Conservation (phyloP, 2,888 invertebrate species). For the Drosophila algonquin region DNA sequence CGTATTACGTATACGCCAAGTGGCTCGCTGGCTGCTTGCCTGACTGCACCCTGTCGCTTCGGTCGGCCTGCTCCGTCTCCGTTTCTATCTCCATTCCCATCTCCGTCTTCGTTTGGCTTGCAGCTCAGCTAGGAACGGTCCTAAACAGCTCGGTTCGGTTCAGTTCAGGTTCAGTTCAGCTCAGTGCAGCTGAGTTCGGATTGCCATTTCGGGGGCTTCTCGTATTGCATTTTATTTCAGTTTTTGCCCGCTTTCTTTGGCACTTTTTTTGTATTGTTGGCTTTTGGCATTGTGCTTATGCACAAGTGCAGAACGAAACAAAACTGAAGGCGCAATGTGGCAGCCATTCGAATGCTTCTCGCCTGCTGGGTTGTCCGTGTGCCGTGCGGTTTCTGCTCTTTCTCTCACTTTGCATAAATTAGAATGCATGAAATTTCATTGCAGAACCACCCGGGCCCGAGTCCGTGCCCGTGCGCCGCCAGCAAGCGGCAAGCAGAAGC, state of each 20-base stretch:
- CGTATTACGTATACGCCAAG: constrained; percentile 75
- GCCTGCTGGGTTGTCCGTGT: constrained; percentile 17
- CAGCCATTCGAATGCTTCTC: constrained; percentile 39
- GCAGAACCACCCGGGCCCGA: constrained; percentile 17
- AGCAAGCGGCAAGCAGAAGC: not conserved
- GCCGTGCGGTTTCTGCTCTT: constrained; percentile 9
- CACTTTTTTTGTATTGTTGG: not conserved
- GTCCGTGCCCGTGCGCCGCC: not conserved
- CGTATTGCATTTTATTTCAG: constrained; percentile 57
- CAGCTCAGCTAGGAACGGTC: constrained; percentile 14
- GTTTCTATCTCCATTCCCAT: no score
- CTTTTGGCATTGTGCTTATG: constrained; percentile 67
- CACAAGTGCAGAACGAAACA: constrained; percentile 71
- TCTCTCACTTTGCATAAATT: constrained; percentile 44
- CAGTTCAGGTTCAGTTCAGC: constrained; percentile 50
- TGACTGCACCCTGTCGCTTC: constrained; percentile 26
- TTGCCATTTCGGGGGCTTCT: constrained; percentile 48
- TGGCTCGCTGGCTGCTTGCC: constrained; percentile 64
- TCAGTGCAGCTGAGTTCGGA: constrained; percentile 27
- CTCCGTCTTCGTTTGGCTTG: constrained; percentile 9
- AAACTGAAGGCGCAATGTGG: constrained; percentile 62
- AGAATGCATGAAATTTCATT: constrained; percentile 51
- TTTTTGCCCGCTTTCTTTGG: not conserved
- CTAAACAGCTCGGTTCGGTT: constrained; percentile 53
- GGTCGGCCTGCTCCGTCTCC: not conserved